Conservation (phyloP, 1,140 invertebrate genomes). For the Pissodes strobi region DNA sequence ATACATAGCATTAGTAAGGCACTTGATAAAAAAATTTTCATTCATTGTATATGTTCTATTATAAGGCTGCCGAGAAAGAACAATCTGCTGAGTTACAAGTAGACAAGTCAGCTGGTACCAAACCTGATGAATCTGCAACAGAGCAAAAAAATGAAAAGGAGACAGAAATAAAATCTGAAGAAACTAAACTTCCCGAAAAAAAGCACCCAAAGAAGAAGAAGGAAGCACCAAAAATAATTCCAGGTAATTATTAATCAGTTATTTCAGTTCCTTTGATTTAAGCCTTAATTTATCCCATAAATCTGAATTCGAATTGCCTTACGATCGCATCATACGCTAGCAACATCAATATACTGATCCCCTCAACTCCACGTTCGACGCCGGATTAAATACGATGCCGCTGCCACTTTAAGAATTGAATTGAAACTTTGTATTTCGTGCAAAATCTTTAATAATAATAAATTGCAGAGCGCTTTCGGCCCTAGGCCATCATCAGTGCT, state of each 20-base stretch:
- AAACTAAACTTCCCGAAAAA: constrained; percentile 42
- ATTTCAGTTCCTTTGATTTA: background rate
- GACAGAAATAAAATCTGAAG: constrained; percentile 20
- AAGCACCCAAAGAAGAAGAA: constrained; percentile 67
- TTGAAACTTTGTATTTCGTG: no score
- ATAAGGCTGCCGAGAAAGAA: constrained; percentile 26
- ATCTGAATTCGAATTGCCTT: no score
- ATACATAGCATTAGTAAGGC: no score
- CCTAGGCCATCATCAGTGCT: no score
- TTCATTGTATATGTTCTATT: background rate
- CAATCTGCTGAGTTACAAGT: no score
- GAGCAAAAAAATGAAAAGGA: background rate
- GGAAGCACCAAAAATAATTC: constrained; percentile 66
- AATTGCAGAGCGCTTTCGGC: no score
- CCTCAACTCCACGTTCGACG: no score
- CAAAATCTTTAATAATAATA: no score
- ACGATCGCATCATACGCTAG: no score
- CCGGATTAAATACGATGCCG: background rate
- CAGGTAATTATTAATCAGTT: constrained; percentile 47
- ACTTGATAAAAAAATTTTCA: background rate
- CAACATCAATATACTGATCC: no score
- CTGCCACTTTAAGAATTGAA: no score
- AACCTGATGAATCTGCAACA: constrained; percentile 51
- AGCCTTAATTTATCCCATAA: background rate
- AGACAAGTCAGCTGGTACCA: constrained; percentile 54